Evolutionary conservation across 2,888 invertebrate species (phyloP).

Genomic region (Euclidia mi): DNA sequence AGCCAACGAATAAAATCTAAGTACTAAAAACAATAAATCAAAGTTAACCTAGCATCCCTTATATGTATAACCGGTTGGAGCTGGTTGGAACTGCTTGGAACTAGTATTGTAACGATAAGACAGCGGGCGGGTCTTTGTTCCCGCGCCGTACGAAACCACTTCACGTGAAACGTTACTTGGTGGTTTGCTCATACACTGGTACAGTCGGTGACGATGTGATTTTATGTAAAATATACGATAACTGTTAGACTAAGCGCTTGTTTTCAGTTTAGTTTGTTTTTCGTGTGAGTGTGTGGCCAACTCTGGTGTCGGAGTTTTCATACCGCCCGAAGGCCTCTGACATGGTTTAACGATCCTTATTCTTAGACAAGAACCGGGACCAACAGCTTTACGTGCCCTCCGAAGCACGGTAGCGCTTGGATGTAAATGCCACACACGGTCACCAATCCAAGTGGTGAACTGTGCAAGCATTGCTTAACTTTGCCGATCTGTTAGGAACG

Average conservation of each 20-base stretch:
- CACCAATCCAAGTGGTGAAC: no score
- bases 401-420: no score
- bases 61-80: conserved; percentile 23
- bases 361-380: no score
- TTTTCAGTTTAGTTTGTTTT: no score
- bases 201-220: conserved; percentile 29
- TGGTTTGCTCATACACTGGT: conserved; percentile 44
- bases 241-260: neutral
- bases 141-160: conserved; percentile 38
- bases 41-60: conserved; percentile 40
- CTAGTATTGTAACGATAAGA: conserved; percentile 60
- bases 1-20: conserved; percentile 3
- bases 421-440: no score
- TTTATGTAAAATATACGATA: conserved; percentile 13
- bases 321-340: no score
- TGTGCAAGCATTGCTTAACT: no score
- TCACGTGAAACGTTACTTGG: conserved; percentile 43
- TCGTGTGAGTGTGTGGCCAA: no score
- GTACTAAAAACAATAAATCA: conserved; percentile 27
- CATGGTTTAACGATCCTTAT: no score
- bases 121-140: conserved; percentile 51
- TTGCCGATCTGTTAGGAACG: no score
- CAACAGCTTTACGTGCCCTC: no score
- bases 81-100: conserved; percentile 52
- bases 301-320: no score